These are phyloP conservation scores for Oligia fasciuncula DNA, from an alignment of 2,888 invertebrate genomes.

Conservation along the genomic window DNA sequence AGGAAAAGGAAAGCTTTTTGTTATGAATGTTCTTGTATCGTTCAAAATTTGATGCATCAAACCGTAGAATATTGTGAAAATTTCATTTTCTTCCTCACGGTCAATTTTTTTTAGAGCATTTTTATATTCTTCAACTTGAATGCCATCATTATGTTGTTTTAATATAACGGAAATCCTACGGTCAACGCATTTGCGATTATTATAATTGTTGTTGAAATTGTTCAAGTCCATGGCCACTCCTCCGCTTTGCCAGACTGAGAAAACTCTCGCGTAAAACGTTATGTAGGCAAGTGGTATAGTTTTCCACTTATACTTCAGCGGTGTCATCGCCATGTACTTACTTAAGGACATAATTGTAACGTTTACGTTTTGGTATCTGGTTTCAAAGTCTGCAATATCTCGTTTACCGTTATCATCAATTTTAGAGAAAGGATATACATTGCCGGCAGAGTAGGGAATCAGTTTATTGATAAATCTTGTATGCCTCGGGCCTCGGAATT, in stretches of 20 bases:
- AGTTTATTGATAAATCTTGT: constrained; percentile 73
- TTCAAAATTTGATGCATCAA: constrained; percentile 76
- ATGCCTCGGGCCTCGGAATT: constrained; percentile 67
- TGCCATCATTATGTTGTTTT: constrained; percentile 82
- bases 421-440: constrained; percentile 58
- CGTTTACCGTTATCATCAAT: constrained; percentile 70
- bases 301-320: constrained; percentile 87
- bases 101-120: constrained; percentile 76
- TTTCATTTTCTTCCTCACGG: constrained; percentile 75
- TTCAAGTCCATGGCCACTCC: constrained; percentile 85
- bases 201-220: constrained; percentile 72
- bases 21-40: constrained; percentile 75
- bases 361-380: constrained; percentile 82
- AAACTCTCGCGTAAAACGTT: constrained; percentile 87
- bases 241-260: constrained; percentile 89
- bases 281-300: constrained; percentile 82
- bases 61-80: constrained; percentile 72
- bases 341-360: constrained; percentile 79
- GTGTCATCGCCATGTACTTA: constrained; percentile 87
- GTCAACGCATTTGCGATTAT: constrained; percentile 68
- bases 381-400: constrained; percentile 76
- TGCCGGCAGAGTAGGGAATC: constrained; percentile 66
- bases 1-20: constrained; percentile 67
- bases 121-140: constrained; percentile 76
- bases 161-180: constrained; percentile 76